Conservation (phyloP, 2,888 invertebrate species). For the Thereva unica region DNA sequence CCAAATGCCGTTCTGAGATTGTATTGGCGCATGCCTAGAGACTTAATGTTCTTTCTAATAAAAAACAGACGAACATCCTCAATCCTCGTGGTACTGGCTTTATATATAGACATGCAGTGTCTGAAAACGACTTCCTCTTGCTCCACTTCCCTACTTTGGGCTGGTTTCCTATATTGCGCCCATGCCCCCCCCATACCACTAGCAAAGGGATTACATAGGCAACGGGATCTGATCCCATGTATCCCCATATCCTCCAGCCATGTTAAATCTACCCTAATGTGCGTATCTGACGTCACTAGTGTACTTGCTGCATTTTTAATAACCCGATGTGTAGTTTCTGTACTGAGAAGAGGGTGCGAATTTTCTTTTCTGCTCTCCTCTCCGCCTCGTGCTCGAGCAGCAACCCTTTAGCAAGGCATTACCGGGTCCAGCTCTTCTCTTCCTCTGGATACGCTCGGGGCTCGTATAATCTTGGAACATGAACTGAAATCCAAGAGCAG, state of each 20-base stretch:
- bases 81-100: slow-evolving; percentile 25
- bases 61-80: slow-evolving; percentile 33
- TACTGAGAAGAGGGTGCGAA: slow-evolving; percentile 26
- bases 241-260: slow-evolving; percentile 14
- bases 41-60: slow-evolving; percentile 16
- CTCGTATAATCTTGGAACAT: slow-evolving; percentile 6
- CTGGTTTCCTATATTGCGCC: slow-evolving; percentile 34
- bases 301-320: slow-evolving; percentile 36
- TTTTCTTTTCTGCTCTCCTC: slow-evolving; percentile 18
- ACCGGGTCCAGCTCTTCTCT: not conserved
- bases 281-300: slow-evolving; percentile 35
- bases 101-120: slow-evolving; percentile 27
- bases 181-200: slow-evolving; percentile 4
- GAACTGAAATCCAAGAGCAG: slow-evolving; percentile 31
- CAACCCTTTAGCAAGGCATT: slow-evolving; percentile 13
- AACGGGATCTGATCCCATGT: slow-evolving; percentile 15
- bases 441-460: slow-evolving; percentile 17
- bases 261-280: slow-evolving; percentile 27
- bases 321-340: slow-evolving; percentile 24
- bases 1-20: not conserved
- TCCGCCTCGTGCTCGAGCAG: no score
- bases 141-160: slow-evolving; percentile 39
- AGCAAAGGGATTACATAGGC: slow-evolving; percentile 6
- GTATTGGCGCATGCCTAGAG: slow-evolving; percentile 11
- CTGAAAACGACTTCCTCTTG: slow-evolving; percentile 37